Conservation (phyloP, 2,888 invertebrate genomes). For the Xanthia togata region DNA sequence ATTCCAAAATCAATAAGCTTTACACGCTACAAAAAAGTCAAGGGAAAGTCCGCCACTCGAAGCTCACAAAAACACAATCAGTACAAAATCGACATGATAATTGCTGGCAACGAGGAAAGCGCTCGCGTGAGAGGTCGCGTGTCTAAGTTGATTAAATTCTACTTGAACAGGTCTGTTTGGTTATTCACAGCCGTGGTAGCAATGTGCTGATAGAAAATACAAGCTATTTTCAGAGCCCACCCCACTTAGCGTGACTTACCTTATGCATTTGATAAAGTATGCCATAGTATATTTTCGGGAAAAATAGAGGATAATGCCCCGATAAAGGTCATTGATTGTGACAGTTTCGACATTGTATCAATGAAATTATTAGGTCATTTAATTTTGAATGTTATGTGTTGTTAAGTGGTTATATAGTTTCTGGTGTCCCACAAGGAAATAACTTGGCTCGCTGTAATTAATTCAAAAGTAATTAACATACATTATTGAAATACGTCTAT, state of each 20-base stretch:
- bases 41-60: slow-evolving; percentile 43
- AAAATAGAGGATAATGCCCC: slow-evolving; percentile 39
- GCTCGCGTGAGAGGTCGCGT: slow-evolving; percentile 72
- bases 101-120: slow-evolving; percentile 69
- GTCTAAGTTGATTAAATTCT: slow-evolving; percentile 75
- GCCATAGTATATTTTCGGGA: slow-evolving; percentile 32
- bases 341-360: slow-evolving; percentile 48
- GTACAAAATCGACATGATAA: slow-evolving; percentile 72
- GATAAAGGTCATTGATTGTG: slow-evolving; percentile 43
- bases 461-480: slow-evolving; percentile 8
- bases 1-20: slow-evolving; percentile 50
- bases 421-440: slow-evolving; percentile 37
- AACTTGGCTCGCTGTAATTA: slow-evolving; percentile 15
- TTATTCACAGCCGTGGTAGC: slow-evolving; percentile 68
- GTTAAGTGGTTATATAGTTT: slow-evolving; percentile 16
- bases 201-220: slow-evolving; percentile 68
- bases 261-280: slow-evolving; percentile 62
- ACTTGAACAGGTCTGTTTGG: slow-evolving; percentile 71
- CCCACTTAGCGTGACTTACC: slow-evolving; percentile 64
- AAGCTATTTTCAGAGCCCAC: slow-evolving; percentile 63
- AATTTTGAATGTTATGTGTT: slow-evolving; percentile 30
- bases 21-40: slow-evolving; percentile 54
- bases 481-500: background rate
- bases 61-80: slow-evolving; percentile 69
- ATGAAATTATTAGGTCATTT: slow-evolving; percentile 42